Evolutionary conservation across 2,888 invertebrate species (phyloP).

Genomic region (Trilocha varians): DNA sequence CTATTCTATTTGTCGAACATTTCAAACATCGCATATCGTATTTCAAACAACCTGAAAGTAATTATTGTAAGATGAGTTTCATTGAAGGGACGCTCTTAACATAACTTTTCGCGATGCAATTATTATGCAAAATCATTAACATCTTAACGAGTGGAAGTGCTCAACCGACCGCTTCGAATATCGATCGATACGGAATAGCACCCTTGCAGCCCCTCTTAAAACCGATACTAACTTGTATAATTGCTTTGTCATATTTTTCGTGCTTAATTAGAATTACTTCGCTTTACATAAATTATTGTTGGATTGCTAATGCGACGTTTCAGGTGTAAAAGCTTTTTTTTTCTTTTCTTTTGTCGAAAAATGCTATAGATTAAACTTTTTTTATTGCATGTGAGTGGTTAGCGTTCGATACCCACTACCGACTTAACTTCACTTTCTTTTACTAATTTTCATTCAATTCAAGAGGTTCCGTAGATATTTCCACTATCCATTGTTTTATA

Average conservation of each 20-base stretch:
- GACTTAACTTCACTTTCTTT: too few relatives aligned
- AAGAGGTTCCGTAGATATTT: too few relatives aligned
- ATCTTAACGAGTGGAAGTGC: constrained; percentile 46
- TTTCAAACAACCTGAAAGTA: not conserved
- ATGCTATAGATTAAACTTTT: too few relatives aligned
- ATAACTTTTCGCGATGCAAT: constrained; percentile 34
- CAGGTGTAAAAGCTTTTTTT: too few relatives aligned
- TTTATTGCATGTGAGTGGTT: too few relatives aligned
- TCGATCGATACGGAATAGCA: constrained; percentile 32
- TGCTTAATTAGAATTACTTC: not conserved
- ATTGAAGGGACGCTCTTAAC: constrained; percentile 1
- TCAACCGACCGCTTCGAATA: constrained; percentile 23
- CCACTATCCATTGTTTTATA: too few relatives aligned
- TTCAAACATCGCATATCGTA: not conserved
- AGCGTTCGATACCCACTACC: too few relatives aligned
- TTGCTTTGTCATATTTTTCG: constrained; percentile 6
- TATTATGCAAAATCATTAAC: constrained; percentile 64
- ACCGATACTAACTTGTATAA: constrained; percentile 3
- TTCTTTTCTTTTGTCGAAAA: too few relatives aligned
- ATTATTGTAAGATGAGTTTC: not conserved
- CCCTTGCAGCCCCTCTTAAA: constrained; percentile 11
- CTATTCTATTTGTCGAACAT: too few relatives aligned
- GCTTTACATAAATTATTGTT: not conserved
- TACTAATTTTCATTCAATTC: too few relatives aligned
- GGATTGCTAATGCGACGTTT: not conserved